Conservation (phyloP, 2,888 invertebrate species). For the Stenichneumon culpator region DNA sequence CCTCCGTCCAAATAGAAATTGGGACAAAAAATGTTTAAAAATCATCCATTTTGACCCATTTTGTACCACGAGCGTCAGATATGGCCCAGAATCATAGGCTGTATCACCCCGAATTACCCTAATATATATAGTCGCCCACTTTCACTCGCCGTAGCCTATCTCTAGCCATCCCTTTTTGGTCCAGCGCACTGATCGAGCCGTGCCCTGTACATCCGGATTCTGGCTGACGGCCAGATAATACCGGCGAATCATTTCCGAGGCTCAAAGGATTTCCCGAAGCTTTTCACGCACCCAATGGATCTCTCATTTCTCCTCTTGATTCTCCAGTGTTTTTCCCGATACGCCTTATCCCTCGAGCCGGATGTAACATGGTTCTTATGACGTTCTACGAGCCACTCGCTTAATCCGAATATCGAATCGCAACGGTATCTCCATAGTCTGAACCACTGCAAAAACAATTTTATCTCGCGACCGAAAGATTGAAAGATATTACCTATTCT, state of each 20-base stretch:
- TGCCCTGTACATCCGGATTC: slow-evolving; percentile 27
- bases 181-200: background rate
- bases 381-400: background rate
- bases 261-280: slow-evolving; percentile 54
- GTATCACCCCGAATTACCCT: no score
- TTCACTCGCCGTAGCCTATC: background rate
- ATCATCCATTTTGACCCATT: no score
- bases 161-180: background rate
- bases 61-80: no score
- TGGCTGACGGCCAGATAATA: slow-evolving; percentile 66
- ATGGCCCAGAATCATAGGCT: no score
- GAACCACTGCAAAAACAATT: no score
- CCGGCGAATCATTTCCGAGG: slow-evolving; percentile 63
- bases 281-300: slow-evolving; percentile 34
- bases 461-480: no score
- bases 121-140: background rate
- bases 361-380: background rate
- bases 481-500: no score
- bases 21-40: no score
- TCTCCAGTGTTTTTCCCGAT: slow-evolving; percentile 48
- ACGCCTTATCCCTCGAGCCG: slow-evolving; percentile 23
- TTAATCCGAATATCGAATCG: background rate
- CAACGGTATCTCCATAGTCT: background rate
- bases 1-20: no score
- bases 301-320: slow-evolving; percentile 45